Conservation (phyloP, 2,888 invertebrate genomes). For the Polymixis lichenea region DNA sequence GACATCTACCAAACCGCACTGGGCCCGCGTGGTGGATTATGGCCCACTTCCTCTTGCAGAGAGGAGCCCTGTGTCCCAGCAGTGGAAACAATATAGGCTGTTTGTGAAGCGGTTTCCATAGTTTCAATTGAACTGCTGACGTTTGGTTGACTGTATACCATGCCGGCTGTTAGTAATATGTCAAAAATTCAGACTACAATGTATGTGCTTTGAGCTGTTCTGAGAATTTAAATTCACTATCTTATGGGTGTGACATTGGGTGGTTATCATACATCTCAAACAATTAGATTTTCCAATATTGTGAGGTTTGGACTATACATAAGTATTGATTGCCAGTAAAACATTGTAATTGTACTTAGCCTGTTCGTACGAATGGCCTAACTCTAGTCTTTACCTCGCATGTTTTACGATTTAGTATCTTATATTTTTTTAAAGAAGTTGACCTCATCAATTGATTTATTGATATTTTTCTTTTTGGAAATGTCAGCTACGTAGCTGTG, state of each 20-base stretch:
- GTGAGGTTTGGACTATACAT: background rate
- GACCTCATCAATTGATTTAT: constrained; percentile 16
- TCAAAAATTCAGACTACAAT: background rate
- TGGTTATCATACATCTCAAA: constrained; percentile 6
- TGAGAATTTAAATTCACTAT: background rate
- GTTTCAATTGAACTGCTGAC: too few relatives aligned
- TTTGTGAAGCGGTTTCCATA: background rate
- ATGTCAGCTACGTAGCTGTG: constrained; percentile 17
- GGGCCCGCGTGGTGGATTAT: too few relatives aligned
- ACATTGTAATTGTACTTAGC: constrained; percentile 6
- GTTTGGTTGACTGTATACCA: background rate
- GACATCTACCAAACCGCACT: too few relatives aligned
- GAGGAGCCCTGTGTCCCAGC: too few relatives aligned
- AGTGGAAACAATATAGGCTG: too few relatives aligned
- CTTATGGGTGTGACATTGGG: background rate
- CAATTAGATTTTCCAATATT: background rate
- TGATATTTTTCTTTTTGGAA: constrained; percentile 11
- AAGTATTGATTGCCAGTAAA: background rate
- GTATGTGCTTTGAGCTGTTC: constrained; percentile 2
- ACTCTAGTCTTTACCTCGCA: constrained; percentile 46
- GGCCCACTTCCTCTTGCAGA: too few relatives aligned
- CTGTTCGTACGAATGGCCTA: constrained; percentile 24
- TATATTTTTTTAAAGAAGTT: constrained; percentile 20
- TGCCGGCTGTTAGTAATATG: background rate
- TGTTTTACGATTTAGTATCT: constrained; percentile 35